A percentile compares a stretch with the other conserved stretches of the same genome.
phyloP scores from a whole-genome alignment of 2,113 vertebrate genomes.

The Hemiprocne comata region DNA sequence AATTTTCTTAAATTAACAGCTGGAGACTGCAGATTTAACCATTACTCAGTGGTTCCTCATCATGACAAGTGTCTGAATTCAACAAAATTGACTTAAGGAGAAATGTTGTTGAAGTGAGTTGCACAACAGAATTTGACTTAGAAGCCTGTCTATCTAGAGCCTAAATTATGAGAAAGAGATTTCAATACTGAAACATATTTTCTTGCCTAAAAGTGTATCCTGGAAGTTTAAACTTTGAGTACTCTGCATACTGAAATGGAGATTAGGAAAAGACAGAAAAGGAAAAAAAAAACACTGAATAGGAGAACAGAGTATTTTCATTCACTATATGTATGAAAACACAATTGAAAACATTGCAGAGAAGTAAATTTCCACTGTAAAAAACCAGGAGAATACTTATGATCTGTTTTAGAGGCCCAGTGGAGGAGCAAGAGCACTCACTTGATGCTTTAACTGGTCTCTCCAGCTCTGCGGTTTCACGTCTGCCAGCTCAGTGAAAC shows the following conservation, averaged over 20 bases:
- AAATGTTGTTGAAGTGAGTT: background rate
- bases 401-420: background rate
- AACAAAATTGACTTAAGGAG: background rate
- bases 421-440: background rate
- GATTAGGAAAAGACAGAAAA: background rate
- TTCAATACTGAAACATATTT: background rate
- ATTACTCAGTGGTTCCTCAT: conserved; percentile 30
- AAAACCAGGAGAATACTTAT: background rate
- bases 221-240: background rate
- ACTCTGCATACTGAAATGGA: background rate
- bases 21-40: conserved; percentile 19
- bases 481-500: background rate
- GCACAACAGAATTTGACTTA: background rate
- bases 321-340: background rate
- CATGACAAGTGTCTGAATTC: conserved; percentile 11
- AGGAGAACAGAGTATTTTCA: background rate
- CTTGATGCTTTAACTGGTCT: background rate
- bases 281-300: background rate
- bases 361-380: background rate
- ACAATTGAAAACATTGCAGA: background rate
- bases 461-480: background rate
- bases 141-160: background rate
- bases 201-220: background rate
- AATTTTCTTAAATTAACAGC: background rate
- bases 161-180: background rate